Conservation (phyloP, 2,888 invertebrate species). For the Phrixothrix hirtus region DNA sequence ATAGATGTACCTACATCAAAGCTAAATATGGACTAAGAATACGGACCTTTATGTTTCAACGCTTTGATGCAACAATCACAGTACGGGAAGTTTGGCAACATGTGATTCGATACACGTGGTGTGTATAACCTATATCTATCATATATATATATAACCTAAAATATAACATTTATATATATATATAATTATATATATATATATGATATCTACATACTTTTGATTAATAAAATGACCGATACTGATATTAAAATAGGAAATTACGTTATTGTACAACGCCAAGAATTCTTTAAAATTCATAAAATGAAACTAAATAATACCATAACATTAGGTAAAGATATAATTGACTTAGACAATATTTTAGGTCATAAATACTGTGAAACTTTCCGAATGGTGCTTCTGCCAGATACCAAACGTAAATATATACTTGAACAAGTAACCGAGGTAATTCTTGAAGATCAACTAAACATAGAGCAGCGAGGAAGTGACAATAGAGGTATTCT, state of each 20-base stretch:
- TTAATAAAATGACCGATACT: conserved; percentile 31
- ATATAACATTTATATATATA: too few species aligned
- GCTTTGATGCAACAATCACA: too few species aligned
- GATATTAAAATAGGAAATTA: conserved; percentile 70
- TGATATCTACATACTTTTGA: too few species aligned
- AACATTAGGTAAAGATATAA: conserved; percentile 69
- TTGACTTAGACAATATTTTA: conserved; percentile 69
- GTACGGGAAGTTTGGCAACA: too few species aligned
- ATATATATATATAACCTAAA: too few species aligned
- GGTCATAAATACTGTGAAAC: conserved; percentile 73
- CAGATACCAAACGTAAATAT: conserved; percentile 60
- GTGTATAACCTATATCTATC: too few species aligned
- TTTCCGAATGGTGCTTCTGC: conserved; percentile 73
- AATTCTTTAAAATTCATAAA: conserved; percentile 77
- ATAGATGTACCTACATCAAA: too few species aligned
- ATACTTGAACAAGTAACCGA: conserved; percentile 61
- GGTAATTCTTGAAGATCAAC: conserved; percentile 62
- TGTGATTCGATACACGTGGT: too few species aligned
- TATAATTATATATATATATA: too few species aligned
- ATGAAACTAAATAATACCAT: conserved; percentile 67
- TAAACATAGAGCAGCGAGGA: conserved; percentile 69
- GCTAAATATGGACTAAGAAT: too few species aligned
- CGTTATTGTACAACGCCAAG: conserved; percentile 76
- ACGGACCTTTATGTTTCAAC: too few species aligned
- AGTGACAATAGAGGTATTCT: conserved; percentile 82